Evolutionary conservation across 2,113 vertebrate genomes (phyloP), one percentile per base, ranked within the genome.

Genomic region (Sturnira hondurensis): DNA sequence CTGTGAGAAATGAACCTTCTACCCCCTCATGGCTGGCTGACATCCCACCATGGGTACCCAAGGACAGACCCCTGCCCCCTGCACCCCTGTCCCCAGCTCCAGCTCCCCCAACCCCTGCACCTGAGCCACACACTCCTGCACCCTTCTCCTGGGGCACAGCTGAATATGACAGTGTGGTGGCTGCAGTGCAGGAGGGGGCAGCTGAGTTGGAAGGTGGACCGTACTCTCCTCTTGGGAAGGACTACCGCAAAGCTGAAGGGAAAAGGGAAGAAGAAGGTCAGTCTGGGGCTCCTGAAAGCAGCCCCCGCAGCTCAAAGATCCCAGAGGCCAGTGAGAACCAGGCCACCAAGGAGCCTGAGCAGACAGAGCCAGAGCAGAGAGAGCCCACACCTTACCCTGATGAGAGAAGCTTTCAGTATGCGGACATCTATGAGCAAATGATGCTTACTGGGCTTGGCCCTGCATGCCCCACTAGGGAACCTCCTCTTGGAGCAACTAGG

Each of bases 381-480:
- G 99, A 99, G 96, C 99, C 99, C 98, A 99, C 99, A 0, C 99
- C 99, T 9, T 99, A 99, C 43, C 99, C 99, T 0, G 99, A 99
- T 0, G 99, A 99, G 56, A 99, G 99, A 91, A 99, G 98, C 36
- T 99, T 99, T 97, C 99, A 99, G 43, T 99, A 99, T 17, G 97
- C 99, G 54, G 99, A 99, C 94, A 98, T 99, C 91, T 99, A 99
- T 63, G 99, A 99, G 97, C 99, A 99, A 94, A 97, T 98, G 74
- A 98, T 98, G 94, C 94, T 98, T 28, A 98, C 98, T 2, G 98
- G 98, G 45, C 94, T 96, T 50, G 98, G 98, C 28, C 97, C 98
- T 2, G 97, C 97, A 0, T 70, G 97, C 36, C 98, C 98, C 85
- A 89, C 96, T 52, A 58, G 88, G 83, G 87, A 97, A 80, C 95